A percentile compares a stretch with the other conserved stretches of the same genome.
phyloP scores from a whole-genome alignment of 2,797 vertebrate genomes.

The Pipistrellus kuhlii region DNA sequence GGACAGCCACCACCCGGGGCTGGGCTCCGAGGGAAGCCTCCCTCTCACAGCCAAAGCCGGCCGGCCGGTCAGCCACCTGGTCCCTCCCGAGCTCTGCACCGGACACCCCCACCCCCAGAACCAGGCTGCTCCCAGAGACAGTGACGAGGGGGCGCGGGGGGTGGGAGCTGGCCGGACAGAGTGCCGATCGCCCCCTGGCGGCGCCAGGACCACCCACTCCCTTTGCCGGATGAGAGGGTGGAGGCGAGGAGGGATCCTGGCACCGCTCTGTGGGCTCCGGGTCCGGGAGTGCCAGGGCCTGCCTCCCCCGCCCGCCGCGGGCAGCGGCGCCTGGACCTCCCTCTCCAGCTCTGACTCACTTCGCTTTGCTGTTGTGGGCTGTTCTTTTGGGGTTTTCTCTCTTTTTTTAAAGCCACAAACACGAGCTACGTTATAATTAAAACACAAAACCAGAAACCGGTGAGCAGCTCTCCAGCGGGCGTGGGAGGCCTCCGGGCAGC shows the following conservation, averaged over 20 bases:
- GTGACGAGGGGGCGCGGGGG: no score
- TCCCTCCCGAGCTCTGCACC: background rate
- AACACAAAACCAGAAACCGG: background rate
- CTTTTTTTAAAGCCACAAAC: background rate
- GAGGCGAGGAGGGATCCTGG: background rate
- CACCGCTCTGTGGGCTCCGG: background rate
- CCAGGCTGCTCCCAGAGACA: no score
- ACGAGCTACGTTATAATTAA: background rate
- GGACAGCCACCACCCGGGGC: no score
- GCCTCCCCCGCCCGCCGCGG: no score
- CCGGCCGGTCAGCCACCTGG: background rate
- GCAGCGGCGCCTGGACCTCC: background rate
- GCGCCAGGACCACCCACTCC: background rate
- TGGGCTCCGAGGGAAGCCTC: background rate
- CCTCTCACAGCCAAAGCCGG: background rate
- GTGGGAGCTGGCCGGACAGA: background rate
- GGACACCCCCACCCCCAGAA: no score
- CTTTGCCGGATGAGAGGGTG: background rate
- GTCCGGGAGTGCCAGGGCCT: background rate
- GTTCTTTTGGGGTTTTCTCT: background rate
- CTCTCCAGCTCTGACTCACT: background rate
- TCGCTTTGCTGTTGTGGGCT: background rate
- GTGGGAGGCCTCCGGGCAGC: background rate
- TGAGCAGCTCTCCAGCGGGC: background rate
- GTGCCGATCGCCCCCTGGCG: fast-evolving